These are phyloP conservation scores for Galendromus occidentalis DNA, from an alignment of 1,140 invertebrate genomes.

Conservation along the genomic window DNA sequence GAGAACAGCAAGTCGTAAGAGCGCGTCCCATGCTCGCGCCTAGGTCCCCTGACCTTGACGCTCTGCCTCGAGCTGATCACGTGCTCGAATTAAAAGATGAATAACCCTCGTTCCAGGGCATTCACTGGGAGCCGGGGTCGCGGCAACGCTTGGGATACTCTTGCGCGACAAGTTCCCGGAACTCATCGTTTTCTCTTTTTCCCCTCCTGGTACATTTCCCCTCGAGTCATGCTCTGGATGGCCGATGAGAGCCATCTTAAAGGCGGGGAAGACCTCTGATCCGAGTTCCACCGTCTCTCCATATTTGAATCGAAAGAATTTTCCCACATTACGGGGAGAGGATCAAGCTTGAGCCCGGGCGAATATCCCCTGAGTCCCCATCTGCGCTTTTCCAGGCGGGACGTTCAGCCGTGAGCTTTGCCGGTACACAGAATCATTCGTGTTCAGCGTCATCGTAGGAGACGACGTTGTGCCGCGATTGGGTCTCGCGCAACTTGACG, in stretches of 20 bases:
- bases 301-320: not conserved
- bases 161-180: not conserved
- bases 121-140: not conserved
- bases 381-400: not conserved
- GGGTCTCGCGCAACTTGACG: not conserved
- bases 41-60: constrained; percentile 14
- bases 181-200: not conserved
- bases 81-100: not conserved
- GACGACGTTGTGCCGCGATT: not conserved
- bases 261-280: no score
- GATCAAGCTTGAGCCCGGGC: no score
- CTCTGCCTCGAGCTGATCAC: constrained; percentile 22
- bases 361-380: no score
- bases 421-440: not conserved
- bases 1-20: constrained; percentile 19
- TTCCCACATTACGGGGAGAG: not conserved
- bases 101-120: not conserved
- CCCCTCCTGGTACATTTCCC: not conserved
- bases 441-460: not conserved
- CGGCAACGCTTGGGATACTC: not conserved
- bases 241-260: no score
- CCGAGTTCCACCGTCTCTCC: no score
- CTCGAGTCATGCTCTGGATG: no score
- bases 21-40: no score
- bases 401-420: constrained; percentile 1